Conservation (phyloP, 2,888 invertebrate species). For the Tromatobia lineatoria region DNA sequence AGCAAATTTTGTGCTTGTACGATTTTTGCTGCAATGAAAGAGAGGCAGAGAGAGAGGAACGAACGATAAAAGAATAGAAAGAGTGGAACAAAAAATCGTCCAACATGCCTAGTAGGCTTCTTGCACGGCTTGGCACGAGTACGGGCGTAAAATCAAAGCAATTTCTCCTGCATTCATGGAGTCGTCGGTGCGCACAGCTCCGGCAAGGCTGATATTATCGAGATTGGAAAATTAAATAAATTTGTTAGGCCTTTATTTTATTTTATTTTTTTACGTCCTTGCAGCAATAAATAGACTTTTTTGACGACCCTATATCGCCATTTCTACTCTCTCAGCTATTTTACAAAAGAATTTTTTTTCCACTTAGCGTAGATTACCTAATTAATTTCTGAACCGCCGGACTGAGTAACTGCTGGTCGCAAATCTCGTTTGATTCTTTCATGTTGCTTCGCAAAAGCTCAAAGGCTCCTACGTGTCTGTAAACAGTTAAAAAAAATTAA, state of each 20-base stretch:
- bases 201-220: conserved; percentile 29
- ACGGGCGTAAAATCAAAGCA: conserved; percentile 47
- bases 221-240: conserved; percentile 53
- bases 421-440: conserved; percentile 78
- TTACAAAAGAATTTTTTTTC: conserved; percentile 43
- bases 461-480: conserved; percentile 78
- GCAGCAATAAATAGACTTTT: conserved; percentile 13
- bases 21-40: not conserved
- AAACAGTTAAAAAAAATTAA: conserved; percentile 31
- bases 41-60: conserved; percentile 5
- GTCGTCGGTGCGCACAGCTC: not conserved
- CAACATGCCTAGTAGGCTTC: conserved; percentile 30
- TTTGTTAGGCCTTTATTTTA: conserved; percentile 41
- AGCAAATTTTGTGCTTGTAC: conserved; percentile 6
- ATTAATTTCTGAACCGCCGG: conserved; percentile 74
- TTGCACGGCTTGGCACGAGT: conserved; percentile 32
- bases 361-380: conserved; percentile 72
- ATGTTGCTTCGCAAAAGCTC: conserved; percentile 77
- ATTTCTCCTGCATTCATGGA: conserved; percentile 43
- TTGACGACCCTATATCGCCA: not conserved
- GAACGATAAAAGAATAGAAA: conserved; percentile 14
- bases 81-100: conserved; percentile 35
- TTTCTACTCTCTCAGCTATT: not conserved
- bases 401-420: conserved; percentile 79
- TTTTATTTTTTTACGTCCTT: not conserved